phyloP scores from a whole-genome alignment of 2,113 vertebrate genomes.

The Oxyura jamaicensis region DNA sequence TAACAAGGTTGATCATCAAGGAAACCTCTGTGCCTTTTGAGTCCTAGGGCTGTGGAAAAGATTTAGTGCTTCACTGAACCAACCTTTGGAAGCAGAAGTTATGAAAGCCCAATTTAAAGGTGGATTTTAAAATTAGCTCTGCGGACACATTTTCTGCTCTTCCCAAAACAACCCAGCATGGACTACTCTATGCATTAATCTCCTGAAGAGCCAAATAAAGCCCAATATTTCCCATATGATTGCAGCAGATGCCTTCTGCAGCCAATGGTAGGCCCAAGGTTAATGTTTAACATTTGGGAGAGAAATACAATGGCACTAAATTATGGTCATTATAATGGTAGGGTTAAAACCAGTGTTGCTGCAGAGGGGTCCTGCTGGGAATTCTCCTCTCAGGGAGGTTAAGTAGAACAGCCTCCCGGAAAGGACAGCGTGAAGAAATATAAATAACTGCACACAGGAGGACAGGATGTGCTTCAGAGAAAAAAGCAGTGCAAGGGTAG shows the following conservation, averaged over 20 bases:
- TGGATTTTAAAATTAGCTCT: neutral
- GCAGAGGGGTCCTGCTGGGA: slow-evolving; percentile 40
- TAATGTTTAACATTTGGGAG: slow-evolving; percentile 14
- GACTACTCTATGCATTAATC: neutral
- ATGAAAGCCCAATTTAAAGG: neutral
- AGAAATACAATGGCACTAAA: slow-evolving; percentile 36
- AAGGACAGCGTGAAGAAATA: slow-evolving; percentile 26
- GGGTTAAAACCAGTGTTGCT: slow-evolving; percentile 50
- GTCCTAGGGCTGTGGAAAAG: slow-evolving; percentile 26
- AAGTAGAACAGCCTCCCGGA: neutral
- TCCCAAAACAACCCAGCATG: neutral
- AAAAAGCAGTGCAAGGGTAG: neutral
- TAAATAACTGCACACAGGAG: slow-evolving; percentile 34
- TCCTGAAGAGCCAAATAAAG: slow-evolving; percentile 31
- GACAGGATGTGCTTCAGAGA: neutral
- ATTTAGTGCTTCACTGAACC: slow-evolving; percentile 21
- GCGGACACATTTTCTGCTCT: neutral
- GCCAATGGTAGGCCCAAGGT: slow-evolving; percentile 5
- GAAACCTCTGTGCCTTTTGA: slow-evolving; percentile 29
- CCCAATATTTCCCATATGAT: slow-evolving; percentile 8
- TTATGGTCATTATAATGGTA: slow-evolving; percentile 37
- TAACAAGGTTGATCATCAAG: slow-evolving; percentile 65
- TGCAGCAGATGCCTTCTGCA: slow-evolving; percentile 23
- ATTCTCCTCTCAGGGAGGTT: neutral
- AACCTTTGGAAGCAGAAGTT: slow-evolving; percentile 18